These are phyloP conservation scores for Drosophila nr. perissopoda DNA, from an alignment of 2,888 invertebrate genomes.

Conservation along the genomic window DNA sequence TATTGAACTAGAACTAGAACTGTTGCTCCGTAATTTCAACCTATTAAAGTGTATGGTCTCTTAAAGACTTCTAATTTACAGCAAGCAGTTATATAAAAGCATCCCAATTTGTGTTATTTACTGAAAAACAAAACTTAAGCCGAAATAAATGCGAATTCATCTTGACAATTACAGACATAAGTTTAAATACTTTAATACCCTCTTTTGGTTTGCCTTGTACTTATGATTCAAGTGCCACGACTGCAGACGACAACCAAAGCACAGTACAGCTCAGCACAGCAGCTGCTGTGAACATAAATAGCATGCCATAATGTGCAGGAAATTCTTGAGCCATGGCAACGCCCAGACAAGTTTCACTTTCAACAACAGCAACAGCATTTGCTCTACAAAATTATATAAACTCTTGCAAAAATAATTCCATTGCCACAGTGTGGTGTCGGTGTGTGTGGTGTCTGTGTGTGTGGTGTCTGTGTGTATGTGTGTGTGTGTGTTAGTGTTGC, in stretches of 20 bases:
- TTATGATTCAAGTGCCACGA: slow-evolving; percentile 19
- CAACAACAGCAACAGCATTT: slow-evolving; percentile 39
- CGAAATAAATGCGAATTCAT: neutral
- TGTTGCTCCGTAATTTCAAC: neutral
- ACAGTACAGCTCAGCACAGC: slow-evolving; percentile 18
- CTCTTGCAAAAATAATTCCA: slow-evolving; percentile 58
- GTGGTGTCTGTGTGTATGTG: slow-evolving; percentile 22
- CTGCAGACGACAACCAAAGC: slow-evolving; percentile 7
- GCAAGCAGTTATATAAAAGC: neutral
- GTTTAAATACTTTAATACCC: slow-evolving; percentile 13
- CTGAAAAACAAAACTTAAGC: neutral
- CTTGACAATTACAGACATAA: neutral
- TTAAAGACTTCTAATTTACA: neutral
- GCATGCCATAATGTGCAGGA: slow-evolving; percentile 56
- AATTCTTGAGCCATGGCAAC: slow-evolving; percentile 75
- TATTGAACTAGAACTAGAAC: neutral
- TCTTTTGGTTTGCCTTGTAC: slow-evolving; percentile 23
- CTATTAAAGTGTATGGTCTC: neutral
- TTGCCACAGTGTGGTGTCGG: slow-evolving; percentile 21
- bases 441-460: slow-evolving; percentile 11
- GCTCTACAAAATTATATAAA: slow-evolving; percentile 75
- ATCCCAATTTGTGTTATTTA: neutral
- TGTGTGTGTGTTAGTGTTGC: neutral
- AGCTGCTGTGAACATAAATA: slow-evolving; percentile 30
- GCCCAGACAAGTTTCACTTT: slow-evolving; percentile 72